Conservation (phyloP, 1,140 invertebrate genomes). For the Danaus plexippus region DNA sequence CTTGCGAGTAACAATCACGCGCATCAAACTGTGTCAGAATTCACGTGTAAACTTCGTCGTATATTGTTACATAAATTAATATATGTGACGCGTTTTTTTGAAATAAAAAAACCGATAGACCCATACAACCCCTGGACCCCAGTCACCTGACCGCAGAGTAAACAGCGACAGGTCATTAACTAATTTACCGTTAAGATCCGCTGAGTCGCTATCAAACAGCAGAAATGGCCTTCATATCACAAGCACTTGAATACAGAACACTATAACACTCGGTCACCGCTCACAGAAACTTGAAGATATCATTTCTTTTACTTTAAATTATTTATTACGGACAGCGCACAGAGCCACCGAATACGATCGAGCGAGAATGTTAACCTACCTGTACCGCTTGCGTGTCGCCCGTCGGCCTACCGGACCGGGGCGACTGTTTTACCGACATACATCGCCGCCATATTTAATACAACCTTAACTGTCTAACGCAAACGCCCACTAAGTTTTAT, state of each 20-base stretch:
- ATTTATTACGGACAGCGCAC: conserved; percentile 39
- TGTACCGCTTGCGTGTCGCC: conserved; percentile 67
- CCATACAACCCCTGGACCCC: conserved; percentile 14
- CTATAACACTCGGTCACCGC: conserved; percentile 57
- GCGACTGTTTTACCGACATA: conserved; percentile 52
- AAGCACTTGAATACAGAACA: conserved; percentile 44
- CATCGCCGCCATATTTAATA: conserved; percentile 40
- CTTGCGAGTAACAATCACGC: conserved; percentile 32
- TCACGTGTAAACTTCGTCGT: conserved; percentile 55
- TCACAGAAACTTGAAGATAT: conserved; percentile 50
- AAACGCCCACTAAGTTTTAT: no score
- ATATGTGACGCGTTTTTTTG: neutral
- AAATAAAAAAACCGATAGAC: neutral
- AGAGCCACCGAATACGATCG: conserved; percentile 59
- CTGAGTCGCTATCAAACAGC: conserved; percentile 41
- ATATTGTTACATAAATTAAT: conserved; percentile 43
- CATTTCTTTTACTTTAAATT: no score
- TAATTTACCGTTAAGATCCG: conserved; percentile 67
- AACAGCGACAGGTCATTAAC: conserved; percentile 50
- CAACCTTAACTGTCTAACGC: conserved; percentile 25
- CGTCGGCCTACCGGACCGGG: conserved; percentile 40
- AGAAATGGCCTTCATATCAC: conserved; percentile 54
- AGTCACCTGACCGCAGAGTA: conserved; percentile 58
- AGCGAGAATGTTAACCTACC: conserved; percentile 68
- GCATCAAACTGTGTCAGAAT: conserved; percentile 45